phyloP scores from a whole-genome alignment of 2,113 vertebrate genomes.

The Cyanistes caeruleus region DNA sequence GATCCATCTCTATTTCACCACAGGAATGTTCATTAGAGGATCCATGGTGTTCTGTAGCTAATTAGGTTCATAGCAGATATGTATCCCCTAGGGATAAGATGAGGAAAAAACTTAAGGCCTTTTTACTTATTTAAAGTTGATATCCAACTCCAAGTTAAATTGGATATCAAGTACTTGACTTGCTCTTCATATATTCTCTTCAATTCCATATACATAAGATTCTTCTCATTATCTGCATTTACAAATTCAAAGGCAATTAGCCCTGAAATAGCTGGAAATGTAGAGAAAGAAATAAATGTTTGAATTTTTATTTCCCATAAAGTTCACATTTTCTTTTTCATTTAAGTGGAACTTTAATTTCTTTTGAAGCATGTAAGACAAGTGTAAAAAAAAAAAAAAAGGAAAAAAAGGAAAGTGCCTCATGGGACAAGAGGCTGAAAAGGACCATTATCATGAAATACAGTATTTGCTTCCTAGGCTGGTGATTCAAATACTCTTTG shows the following conservation, averaged over 20 bases:
- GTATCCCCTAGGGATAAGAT: constrained; percentile 18
- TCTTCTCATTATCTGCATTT: constrained; percentile 71
- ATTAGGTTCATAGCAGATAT: constrained; percentile 35
- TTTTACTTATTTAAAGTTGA: constrained; percentile 60
- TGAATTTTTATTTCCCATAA: constrained; percentile 34
- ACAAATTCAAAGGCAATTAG: constrained; percentile 70
- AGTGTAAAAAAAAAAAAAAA: not conserved
- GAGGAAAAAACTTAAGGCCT: constrained; percentile 40
- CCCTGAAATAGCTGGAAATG: constrained; percentile 57
- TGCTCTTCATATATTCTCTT: constrained; percentile 32
- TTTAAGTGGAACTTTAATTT: constrained; percentile 55
- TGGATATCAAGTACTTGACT: constrained; percentile 27
- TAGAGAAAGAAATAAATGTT: constrained; percentile 52
- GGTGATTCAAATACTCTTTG: not conserved
- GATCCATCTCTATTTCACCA: constrained; percentile 46
- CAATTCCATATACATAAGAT: constrained; percentile 5
- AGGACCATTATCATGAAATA: not conserved
- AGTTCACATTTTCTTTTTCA: constrained; percentile 31
- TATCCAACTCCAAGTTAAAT: constrained; percentile 46
- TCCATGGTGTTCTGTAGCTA: constrained; percentile 35
- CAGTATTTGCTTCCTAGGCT: not conserved
- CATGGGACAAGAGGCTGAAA: not conserved
- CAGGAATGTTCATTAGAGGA: constrained; percentile 29
- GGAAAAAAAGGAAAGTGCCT: not conserved
- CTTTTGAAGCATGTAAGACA: constrained; percentile 29